Evolutionary conservation across 2,113 vertebrate species (phyloP).

Genomic region (Scytalopus superciliaris): DNA sequence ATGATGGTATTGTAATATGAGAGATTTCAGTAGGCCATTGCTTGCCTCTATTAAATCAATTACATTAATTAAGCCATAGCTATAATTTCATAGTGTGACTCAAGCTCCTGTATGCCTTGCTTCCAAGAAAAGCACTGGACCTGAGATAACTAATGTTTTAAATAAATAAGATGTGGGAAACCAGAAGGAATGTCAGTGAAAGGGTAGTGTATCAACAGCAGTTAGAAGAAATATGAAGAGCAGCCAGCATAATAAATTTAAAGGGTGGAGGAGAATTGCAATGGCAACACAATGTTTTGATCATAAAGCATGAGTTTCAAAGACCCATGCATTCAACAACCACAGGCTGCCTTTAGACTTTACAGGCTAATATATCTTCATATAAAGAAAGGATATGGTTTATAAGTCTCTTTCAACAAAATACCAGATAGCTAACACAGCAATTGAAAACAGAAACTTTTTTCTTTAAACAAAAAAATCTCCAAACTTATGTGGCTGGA

Average conservation of each 20-base stretch:
- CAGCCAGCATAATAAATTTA: conserved; percentile 30
- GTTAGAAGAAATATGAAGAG: conserved; percentile 15
- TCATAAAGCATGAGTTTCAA: conserved; percentile 3
- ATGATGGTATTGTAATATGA: not conserved
- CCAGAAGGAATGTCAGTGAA: not conserved
- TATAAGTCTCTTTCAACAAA: conserved; percentile 16
- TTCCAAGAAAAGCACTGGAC: not conserved
- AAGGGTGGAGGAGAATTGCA: conserved; percentile 23
- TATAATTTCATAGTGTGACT: not conserved
- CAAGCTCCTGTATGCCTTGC: not conserved
- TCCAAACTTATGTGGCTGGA: not conserved
- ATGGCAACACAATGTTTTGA: conserved; percentile 56
- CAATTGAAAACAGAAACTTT: not conserved
- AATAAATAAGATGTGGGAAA: not conserved
- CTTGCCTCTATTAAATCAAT: not conserved
- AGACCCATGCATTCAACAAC: not conserved
- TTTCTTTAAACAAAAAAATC: not conserved
- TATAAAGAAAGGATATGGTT: conserved; percentile 11
- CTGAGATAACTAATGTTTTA: not conserved
- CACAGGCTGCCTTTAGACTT: not conserved
- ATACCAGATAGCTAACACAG: not conserved
- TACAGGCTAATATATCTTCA: not conserved
- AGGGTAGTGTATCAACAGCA: not conserved
- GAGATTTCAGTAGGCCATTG: not conserved
- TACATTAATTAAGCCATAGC: not conserved